These are phyloP conservation scores for Corydoras sp. DNA, from an alignment of 2,113 vertebrate species.

Conservation along the genomic window DNA sequence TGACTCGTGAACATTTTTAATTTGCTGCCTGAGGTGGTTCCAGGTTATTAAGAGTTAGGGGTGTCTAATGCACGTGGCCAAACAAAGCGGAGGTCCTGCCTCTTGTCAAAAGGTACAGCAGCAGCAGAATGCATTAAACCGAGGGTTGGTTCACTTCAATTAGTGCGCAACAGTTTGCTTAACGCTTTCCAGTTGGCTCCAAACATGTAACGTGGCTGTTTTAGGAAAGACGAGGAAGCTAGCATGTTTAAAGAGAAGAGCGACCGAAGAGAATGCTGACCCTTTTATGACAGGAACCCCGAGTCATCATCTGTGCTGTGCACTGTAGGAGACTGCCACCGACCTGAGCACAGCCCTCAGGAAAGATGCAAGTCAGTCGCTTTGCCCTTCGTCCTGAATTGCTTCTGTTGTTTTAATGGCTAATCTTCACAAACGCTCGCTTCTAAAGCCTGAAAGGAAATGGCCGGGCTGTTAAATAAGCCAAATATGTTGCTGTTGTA, in stretches of 20 bases:
- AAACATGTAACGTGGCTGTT: neutral
- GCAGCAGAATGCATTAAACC: too few species aligned
- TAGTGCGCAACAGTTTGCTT: too few species aligned
- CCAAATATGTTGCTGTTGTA: constrained; percentile 35
- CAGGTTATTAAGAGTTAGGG: neutral
- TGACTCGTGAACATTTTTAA: too few species aligned
- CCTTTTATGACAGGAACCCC: constrained; percentile 47
- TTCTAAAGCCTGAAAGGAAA: constrained; percentile 44
- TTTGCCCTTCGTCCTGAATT: constrained; percentile 40
- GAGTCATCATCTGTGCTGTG: constrained; percentile 25
- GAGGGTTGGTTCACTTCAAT: too few species aligned
- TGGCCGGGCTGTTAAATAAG: constrained; percentile 38
- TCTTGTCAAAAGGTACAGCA: too few species aligned
- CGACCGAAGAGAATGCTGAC: constrained; percentile 25
- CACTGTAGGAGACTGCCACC: constrained; percentile 30
- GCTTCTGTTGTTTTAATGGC: constrained; percentile 43
- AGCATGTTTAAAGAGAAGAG: constrained; percentile 36
- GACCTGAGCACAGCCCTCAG: constrained; percentile 29
- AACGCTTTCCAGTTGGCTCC: too few species aligned
- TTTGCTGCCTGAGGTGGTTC: neutral
- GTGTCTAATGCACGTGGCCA: too few species aligned
- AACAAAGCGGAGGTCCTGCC: too few species aligned
- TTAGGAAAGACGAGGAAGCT: constrained; percentile 3
- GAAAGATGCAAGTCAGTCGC: constrained; percentile 31
- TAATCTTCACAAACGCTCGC: constrained; percentile 31